A percentile compares a stretch with the other conserved stretches of the same genome.
These are phyloP conservation scores for Otolemur garnettii DNA, from an alignment of 2,113 vertebrate species.

Conservation along the genomic window DNA sequence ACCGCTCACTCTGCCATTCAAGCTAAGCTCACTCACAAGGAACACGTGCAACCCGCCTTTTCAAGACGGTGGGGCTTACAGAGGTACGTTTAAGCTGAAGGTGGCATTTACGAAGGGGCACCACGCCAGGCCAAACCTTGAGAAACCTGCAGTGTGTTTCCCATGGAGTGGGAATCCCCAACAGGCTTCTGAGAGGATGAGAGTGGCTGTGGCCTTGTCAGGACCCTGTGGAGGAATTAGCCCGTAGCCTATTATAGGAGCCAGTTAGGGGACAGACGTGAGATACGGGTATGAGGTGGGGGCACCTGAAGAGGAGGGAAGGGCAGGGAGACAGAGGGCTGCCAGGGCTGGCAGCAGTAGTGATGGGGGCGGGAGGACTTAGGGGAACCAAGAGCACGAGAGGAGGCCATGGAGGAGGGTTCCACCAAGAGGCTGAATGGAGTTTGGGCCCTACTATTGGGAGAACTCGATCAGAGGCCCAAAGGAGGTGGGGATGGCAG, in stretches of 20 bases:
- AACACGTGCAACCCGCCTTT: neutral
- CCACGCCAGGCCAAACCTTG: neutral
- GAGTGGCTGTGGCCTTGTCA: neutral
- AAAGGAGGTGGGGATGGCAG: neutral
- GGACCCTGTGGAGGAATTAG: no score
- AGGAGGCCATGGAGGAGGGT: no score
- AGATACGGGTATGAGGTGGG: neutral
- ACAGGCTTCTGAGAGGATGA: neutral
- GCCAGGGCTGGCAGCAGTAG: neutral
- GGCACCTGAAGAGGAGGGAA: no score
- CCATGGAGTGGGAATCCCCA: neutral
- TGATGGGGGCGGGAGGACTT: neutral
- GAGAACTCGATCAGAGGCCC: neutral
- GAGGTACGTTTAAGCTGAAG: neutral
- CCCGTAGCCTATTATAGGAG: no score
- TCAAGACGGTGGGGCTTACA: neutral
- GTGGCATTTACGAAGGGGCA: neutral
- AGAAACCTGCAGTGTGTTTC: neutral
- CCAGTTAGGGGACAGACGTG: neutral
- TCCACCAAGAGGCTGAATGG: neutral
- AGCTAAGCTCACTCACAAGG: neutral
- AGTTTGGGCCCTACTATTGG: neutral
- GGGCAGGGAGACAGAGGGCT: neutral
- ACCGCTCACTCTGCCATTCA: fast-evolving
- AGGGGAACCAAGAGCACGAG: neutral